Conservation (phyloP, 53 echinoderm and acorn worm species). For the Henricia sp. region DNA sequence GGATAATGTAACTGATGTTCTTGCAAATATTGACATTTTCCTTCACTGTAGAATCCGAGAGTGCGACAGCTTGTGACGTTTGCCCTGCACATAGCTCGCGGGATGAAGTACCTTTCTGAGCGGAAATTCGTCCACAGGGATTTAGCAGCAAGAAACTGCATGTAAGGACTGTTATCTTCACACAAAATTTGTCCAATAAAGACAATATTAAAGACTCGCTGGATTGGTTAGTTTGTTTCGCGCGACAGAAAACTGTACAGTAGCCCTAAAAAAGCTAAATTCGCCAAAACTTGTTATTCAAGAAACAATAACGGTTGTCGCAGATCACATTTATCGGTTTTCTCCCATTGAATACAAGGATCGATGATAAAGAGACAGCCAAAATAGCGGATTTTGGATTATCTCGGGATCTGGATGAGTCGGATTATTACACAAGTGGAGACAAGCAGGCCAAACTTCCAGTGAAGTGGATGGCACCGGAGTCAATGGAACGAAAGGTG, state of each 20-base stretch:
- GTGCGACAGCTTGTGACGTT: conserved; percentile 33
- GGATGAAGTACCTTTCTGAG: conserved; percentile 46
- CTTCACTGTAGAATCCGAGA: background rate
- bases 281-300: no score
- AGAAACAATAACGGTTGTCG: no score
- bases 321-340: background rate
- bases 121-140: conserved; percentile 55
- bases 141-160: conserved; percentile 60
- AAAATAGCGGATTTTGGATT: conserved; percentile 55
- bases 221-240: no score
- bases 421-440: conserved; percentile 32
- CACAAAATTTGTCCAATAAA: no score
- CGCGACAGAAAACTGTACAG: background rate
- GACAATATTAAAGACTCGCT: no score
- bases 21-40: no score
- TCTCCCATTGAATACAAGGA: background rate
- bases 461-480: conserved; percentile 60
- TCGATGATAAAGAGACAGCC: conserved; percentile 28
- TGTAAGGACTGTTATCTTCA: conserved; percentile 57
- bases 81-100: conserved; percentile 39
- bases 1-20: no score
- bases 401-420: conserved; percentile 36
- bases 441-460: conserved; percentile 45
- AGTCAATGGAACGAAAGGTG: conserved; percentile 43
- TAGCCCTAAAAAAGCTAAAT: background rate